Evolutionary conservation across 2,797 vertebrate genomes (phyloP), one percentile per base, ranked within the genome.

Genomic region (Sebastes oblongus): DNA sequence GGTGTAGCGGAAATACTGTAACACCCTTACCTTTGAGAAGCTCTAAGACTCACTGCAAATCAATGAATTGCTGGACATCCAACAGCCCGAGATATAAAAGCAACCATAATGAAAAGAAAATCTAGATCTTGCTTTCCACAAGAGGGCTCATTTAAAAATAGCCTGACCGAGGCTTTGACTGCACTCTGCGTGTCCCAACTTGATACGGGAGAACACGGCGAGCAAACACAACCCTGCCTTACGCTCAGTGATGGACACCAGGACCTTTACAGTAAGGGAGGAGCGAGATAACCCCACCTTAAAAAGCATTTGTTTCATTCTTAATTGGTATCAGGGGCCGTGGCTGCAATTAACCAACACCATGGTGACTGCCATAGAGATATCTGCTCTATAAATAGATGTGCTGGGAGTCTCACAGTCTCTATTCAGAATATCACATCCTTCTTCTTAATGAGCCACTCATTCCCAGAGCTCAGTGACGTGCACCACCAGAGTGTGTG

Each of bases 371-470:
- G 92, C 94, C 95, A 95, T 95, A 94, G 95, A 95, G 95, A 96
- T 95, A 95, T 89, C 84, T 85, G 2, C 2, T 86, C 96, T 96
- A 96, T 94, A 96, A 96, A 96, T 96, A 96, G 95, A 93, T 32
- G 91, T 92, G 93, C 93, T 95, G 93, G 94, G 94, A 96, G 94
- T 96, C 95, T 95, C 96, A 94, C 93, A 95, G 95, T 96, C 95
- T 96, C 94, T 94, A 94, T 95, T 96, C 95, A 96, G 94, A 96
- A 96, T 95, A 96, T 96, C 94, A 94, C 95, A 95, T 95, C 94
- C 94, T 95, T 95, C 94, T 94, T 92, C 93, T 95, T 96, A 96
- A 96, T 96, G 95, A 96, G 95, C 91, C 90, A 91, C 93, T 88
- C 91, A 93, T 91, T 95, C 95, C 95, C 95, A 42, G 68, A 92